phyloP scores from a whole-genome alignment of 92 coral and sea anemone species.

The Ricordea florida region DNA sequence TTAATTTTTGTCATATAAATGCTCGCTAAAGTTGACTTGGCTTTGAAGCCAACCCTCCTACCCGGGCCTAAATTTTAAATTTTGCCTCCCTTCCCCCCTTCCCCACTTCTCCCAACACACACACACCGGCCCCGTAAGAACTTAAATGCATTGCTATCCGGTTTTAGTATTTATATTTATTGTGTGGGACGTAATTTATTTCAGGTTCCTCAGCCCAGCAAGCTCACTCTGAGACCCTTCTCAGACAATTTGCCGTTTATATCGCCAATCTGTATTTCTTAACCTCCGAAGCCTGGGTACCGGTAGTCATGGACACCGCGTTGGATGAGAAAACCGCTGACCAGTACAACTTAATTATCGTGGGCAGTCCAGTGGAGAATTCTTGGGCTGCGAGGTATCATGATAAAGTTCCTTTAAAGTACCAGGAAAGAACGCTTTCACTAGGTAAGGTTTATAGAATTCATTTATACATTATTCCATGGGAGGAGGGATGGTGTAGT shows the following conservation, averaged over 20 bases:
- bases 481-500: too few species aligned
- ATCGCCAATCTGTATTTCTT: conserved; percentile 89
- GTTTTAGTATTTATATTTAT: too few species aligned
- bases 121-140: too few species aligned
- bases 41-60: too few species aligned
- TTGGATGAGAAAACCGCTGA: conserved; percentile 68
- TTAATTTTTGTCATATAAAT: too few species aligned
- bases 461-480: too few species aligned
- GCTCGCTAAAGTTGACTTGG: too few species aligned
- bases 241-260: conserved; percentile 85
- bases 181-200: not conserved
- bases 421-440: conserved; percentile 37
- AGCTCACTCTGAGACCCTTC: not conserved
- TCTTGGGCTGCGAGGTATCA: conserved; percentile 73
- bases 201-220: conserved; percentile 8
- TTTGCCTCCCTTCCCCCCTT: too few species aligned
- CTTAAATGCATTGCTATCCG: too few species aligned
- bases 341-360: conserved; percentile 78
- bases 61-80: too few species aligned
- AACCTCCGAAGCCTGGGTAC: conserved; percentile 85
- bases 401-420: conserved; percentile 59
- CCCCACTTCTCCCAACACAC: too few species aligned
- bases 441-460: conserved; percentile 72
- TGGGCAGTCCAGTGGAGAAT: conserved; percentile 80
- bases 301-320: conserved; percentile 70